Evolutionary conservation across 2,888 invertebrate species (phyloP), one percentile per base, ranked within the genome.

Genomic region (Campoplex nolae): DNA sequence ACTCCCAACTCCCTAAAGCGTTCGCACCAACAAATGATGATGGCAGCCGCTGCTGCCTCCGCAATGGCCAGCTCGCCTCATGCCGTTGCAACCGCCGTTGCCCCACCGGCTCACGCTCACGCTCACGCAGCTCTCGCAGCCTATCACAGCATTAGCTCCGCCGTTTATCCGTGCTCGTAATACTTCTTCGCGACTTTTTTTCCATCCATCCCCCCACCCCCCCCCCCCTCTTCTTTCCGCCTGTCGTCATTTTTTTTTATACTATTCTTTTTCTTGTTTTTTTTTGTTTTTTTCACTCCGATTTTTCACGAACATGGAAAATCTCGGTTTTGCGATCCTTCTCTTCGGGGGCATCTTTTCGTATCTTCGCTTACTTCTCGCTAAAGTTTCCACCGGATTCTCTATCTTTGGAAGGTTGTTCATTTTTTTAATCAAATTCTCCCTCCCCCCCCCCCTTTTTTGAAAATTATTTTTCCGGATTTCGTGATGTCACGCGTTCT

Each of bases 131-230:
- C 96, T 95, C 96, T 95, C 95, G 96, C 94, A 93, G 94, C 95
- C 93, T 95, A 95, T 96, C 97, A 96, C 96, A 97, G 96, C 96
- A 97, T 95, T 95, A 95, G 95, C 95, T 96, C 97, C 95, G 97
- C 97, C 96, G 97, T 97, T 96, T 97, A 97, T 96, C 97, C 97
- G 96, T 97, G 97, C 96, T 97, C 97, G 97, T 97, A 97, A 97
- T 97, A 95, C 84, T 86, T 23, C 71, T 88, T 86, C 83, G 65
- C 83, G 45, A 54, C 65, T 73, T 56, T 56, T 28, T 11, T 32
- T 76, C 51, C 54, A 48, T 38, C 32, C 45, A 58, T 76, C 28
- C 32, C 62, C 62, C 62, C 16, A 13, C 13, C 32, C 38, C 38
- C 38, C 38, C 3, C 38, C 38, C 38, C 0, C 1, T 6, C 38